Conservation (phyloP, 2,797 vertebrate species). For the Falco peregrinus region DNA sequence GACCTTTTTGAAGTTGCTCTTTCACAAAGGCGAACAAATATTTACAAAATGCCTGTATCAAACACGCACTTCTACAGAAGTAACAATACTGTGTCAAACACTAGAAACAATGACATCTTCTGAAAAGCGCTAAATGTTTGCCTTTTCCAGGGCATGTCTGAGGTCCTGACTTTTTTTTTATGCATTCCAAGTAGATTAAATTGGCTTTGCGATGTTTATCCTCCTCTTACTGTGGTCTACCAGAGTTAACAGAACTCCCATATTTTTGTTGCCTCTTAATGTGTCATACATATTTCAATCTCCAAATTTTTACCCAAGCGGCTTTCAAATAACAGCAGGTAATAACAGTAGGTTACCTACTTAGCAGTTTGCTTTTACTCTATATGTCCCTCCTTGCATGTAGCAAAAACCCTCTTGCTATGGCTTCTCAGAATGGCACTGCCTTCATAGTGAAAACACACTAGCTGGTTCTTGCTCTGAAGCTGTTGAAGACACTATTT, state of each 20-base stretch:
- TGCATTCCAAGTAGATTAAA: background rate
- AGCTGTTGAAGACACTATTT: conserved; percentile 61
- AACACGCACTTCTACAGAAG: background rate
- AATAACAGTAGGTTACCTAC: background rate
- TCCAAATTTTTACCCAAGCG: background rate
- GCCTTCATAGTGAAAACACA: conserved; percentile 27
- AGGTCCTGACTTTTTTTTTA: background rate
- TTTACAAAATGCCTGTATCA: background rate
- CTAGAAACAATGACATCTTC: background rate
- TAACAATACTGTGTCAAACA: background rate
- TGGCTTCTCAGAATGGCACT: background rate
- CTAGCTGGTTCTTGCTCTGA: conserved; percentile 53
- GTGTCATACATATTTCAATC: background rate
- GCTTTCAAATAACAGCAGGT: background rate
- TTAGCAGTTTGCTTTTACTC: background rate
- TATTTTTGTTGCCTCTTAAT: background rate
- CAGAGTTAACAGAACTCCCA: background rate
- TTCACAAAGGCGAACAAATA: background rate
- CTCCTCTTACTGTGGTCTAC: background rate
- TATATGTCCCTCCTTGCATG: background rate
- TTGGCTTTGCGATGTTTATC: background rate
- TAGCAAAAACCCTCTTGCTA: background rate
- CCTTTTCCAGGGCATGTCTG: background rate
- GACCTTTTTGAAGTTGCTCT: no score
- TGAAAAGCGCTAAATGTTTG: background rate